Evolutionary conservation across 2,797 vertebrate genomes (phyloP), one percentile per base, ranked within the genome.

Genomic region (Syndactyla subalaris): DNA sequence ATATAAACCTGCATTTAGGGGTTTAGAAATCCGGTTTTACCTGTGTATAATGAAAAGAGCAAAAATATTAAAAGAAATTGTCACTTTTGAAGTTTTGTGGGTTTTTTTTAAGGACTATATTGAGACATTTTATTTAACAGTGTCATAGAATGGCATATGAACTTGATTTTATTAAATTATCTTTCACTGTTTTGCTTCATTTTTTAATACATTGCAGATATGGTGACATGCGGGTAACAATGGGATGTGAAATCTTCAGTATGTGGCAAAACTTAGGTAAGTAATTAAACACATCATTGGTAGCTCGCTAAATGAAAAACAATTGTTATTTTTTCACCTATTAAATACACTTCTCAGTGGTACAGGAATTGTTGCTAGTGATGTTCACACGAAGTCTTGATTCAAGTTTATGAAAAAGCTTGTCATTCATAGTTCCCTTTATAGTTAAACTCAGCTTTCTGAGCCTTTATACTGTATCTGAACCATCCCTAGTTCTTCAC

Each of bases 201-300:
- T 95, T 94, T 92, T 80, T 45, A 68, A 92, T 86, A 46, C 29
- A 18, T 85, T 88, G 79, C 93, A 99, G 99, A 93, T 99, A 99
- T 12, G 99, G 99, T 92, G 99, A 99, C 97, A 99, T 99, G 99
- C 98, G 99, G 38, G 99, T 99, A 78, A 99, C 99, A 97, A 99
- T 99, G 99, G 99, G 99, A 62, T 99, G 99, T 97, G 99, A 99
- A 98, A 99, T 99, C 97, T 99, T 99, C 98, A 99, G 99, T 97
- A 99, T 99, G 99, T 99, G 99, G 99, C 99, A 99, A 97, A 99
- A 99, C 97, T 98, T 99, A 97, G 99, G 99, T 99, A 97, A 98
- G 98, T 93, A 52, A 59, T 61, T 30, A 43, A 72, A 79, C 21
- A 45, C 21, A 18, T 74, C 19, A 54, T 55, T 32, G 46, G 6